Evolutionary conservation across 2,797 vertebrate genomes (phyloP).

Genomic region (Ctenochaetus hawaiiensis): DNA sequence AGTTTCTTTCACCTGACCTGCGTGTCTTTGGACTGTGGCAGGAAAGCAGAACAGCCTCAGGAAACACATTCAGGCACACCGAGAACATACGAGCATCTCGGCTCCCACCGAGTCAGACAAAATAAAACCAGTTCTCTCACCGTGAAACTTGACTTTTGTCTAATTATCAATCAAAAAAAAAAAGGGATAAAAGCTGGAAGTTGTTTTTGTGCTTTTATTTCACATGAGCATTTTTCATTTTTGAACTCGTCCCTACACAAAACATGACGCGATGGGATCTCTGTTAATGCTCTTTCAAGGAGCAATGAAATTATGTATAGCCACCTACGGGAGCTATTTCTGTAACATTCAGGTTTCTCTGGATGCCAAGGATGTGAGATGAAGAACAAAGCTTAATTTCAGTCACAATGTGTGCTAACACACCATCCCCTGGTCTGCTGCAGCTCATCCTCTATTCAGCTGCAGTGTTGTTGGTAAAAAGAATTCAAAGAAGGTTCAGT

Average conservation of each 20-base stretch:
- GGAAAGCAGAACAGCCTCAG: conserved; percentile 16
- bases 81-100: conserved; percentile 13
- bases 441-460: conserved; percentile 71
- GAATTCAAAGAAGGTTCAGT: conserved; percentile 60
- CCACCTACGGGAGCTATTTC: conserved; percentile 53
- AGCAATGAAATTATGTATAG: conserved; percentile 44
- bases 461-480: conserved; percentile 48
- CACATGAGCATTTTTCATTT: conserved; percentile 6
- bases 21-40: conserved; percentile 35
- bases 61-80: conserved; percentile 4
- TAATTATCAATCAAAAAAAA: neutral
- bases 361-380: conserved; percentile 49
- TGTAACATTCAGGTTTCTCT: conserved; percentile 38
- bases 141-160: conserved; percentile 20
- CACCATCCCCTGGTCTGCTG: conserved; percentile 62
- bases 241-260: neutral
- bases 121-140: neutral
- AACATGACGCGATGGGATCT: conserved; percentile 10
- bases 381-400: conserved; percentile 71
- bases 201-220: conserved; percentile 2
- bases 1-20: conserved; percentile 48
- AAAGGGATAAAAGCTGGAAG: neutral
- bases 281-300: conserved; percentile 18
- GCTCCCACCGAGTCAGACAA: conserved; percentile 4
- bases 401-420: conserved; percentile 68